phyloP scores from a whole-genome alignment of 2,797 vertebrate species.

The Hippocampus kuda region DNA sequence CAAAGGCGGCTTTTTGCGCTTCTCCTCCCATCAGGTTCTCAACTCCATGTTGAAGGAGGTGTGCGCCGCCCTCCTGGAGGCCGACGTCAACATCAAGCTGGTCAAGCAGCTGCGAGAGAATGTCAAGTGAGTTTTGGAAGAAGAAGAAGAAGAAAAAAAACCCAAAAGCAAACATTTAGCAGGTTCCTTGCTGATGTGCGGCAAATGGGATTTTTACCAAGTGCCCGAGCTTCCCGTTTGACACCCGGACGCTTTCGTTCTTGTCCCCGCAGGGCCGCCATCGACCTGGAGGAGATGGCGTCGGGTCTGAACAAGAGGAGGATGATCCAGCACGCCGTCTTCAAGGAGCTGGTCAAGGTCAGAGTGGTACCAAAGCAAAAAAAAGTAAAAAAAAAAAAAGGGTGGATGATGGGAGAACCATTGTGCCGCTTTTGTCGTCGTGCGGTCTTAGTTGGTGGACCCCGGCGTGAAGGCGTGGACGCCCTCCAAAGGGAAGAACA shows the following conservation, averaged over 20 bases:
- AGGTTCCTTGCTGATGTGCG: not conserved
- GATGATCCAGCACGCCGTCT: conserved; percentile 98
- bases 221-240: not conserved
- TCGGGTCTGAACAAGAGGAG: conserved; percentile 97
- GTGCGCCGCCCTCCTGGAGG: conserved; percentile 91
- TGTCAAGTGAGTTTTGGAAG: conserved; percentile 80
- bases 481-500: conserved; percentile 96
- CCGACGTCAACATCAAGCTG: conserved; percentile 96
- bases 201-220: too few relatives aligned
- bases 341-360: conserved; percentile 99
- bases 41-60: conserved; percentile 99
- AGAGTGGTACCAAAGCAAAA: not conserved
- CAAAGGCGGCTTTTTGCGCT: not conserved
- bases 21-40: conserved; percentile 71
- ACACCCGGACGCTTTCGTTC: not conserved
- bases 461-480: conserved; percentile 99
- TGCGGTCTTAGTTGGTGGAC: conserved; percentile 79
- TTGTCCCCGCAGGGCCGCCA: conserved; percentile 75
- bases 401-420: not conserved
- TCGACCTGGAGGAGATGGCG: conserved; percentile 98
- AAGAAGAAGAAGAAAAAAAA: not conserved
- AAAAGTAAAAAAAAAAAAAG: not conserved
- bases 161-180: too few relatives aligned
- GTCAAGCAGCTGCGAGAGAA: conserved; percentile 97
- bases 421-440: not conserved